These are phyloP conservation scores for Hestina assimilis DNA, from an alignment of 1,140 invertebrate species.

Conservation along the genomic window DNA sequence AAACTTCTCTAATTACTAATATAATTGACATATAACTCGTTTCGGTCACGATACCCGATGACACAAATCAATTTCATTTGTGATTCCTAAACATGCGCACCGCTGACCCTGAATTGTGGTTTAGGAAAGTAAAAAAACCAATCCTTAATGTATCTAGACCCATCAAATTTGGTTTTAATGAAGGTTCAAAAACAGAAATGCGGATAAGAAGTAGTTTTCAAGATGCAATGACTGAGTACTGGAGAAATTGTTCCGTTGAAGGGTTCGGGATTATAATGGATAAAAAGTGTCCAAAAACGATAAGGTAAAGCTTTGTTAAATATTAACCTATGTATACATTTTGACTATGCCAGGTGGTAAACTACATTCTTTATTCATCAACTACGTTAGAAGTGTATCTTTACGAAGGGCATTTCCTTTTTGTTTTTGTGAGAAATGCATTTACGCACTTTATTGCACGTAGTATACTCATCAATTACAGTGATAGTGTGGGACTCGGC, in stretches of 20 bases:
- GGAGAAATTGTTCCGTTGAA: slow-evolving; percentile 22
- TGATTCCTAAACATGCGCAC: slow-evolving; percentile 38
- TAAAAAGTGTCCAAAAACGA: neutral
- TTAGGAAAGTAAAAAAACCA: slow-evolving; percentile 3
- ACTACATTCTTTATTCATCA: too few species aligned
- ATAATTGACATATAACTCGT: too few species aligned
- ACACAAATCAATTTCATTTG: neutral
- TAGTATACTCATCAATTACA: too few species aligned
- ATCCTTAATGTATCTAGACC: slow-evolving; percentile 2
- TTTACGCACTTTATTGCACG: too few species aligned
- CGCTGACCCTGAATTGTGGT: slow-evolving; percentile 40
- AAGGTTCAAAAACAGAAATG: slow-evolving; percentile 22
- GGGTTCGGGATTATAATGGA: slow-evolving; percentile 11
- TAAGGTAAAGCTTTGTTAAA: slow-evolving; percentile 23
- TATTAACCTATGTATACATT: too few species aligned
- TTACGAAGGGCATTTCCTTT: too few species aligned
- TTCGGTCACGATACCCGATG: slow-evolving; percentile 2
- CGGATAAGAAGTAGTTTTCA: slow-evolving; percentile 34
- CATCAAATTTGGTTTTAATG: slow-evolving; percentile 10
- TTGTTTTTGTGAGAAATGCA: too few species aligned
- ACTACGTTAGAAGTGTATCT: too few species aligned
- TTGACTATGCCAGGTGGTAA: too few species aligned
- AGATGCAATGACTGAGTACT: slow-evolving; percentile 35
- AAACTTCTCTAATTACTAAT: too few species aligned
- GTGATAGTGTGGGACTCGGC: too few species aligned